Base-by-base conservation (phyloP, 1,140 invertebrate species). In the Drosophila micromelanica region DNA sequence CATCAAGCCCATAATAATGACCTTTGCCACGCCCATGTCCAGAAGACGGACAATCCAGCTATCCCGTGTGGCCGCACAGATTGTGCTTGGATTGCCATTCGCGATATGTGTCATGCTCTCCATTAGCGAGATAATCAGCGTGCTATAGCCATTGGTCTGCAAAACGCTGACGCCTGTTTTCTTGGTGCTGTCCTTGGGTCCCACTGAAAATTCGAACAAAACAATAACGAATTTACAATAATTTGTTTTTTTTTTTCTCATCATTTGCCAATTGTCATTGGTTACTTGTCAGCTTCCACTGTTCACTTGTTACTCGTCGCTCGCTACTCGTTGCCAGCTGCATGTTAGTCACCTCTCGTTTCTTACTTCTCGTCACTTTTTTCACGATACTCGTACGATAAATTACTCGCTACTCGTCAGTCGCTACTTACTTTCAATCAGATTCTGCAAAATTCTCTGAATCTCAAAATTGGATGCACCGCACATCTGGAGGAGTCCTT, bases 41-140 rank as follows among this genome's bases (percentile, higher is more conserved):
- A 87, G 56, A 0, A 87, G 65, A 23, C 82, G 84, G 0, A 89
- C 82, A 2, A 82, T 70, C 82, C 82, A 87, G 32, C 75, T 76
- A 0, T 81, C 61, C 1, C 75, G 42, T 1, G 71, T 55, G 1
- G 84, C 82, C 2, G 84, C 73, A 45, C 82, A 87, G 37, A 89
- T 56, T 2, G 71, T 75, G 6, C 71, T 89, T 13, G 49, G 40
- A 8, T 82, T 38, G 2, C 84, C 84, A 5, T 76, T 52, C 13
- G 82, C 64, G 37, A 87, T 89, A 0, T 52, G 43, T 0, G 63
- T 65, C 5, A 87, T 35, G 7, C 84, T 78, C n/a, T 87, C 72
- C 48, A 82, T 48, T 1, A 87, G 43, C 0, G 84, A 73, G 7
- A 70, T 35, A 20, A 80, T 82, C 0, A 87, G 43, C 20, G 81